Evolutionary conservation across 1,140 invertebrate species (phyloP), one percentile per base, ranked within the genome.

Genomic region (Lasaia peninsularis): DNA sequence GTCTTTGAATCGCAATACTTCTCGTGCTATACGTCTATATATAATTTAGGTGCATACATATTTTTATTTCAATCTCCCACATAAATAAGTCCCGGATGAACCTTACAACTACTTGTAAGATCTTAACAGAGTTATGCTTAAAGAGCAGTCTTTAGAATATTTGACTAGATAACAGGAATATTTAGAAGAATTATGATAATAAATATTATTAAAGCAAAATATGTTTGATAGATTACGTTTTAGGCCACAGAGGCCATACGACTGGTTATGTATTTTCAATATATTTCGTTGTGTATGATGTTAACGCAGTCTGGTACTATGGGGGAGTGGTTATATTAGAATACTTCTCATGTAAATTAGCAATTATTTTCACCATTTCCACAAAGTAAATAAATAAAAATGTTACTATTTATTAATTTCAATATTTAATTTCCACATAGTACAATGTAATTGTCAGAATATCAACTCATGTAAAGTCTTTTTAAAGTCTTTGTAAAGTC

Each of bases 161-260:
- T 16, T 40, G 37, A 40, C 37, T 40, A 40, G 37, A 40, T 40
- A 40, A 40, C 37, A 18, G 16, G 14, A 35, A 12, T 35, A n/a
- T 35, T 35, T 35, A 35, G 12, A 6, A 35, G 11, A 35, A 6
- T 35, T 12, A 12, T 6, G 6, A n/a, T 35, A 35, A 35, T 28
- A 28, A 35, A 35, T 35, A 12, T 33, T 33, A 8, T n/a, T n/a
- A 35, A 5, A 6, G 11, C n/a, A n/a, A 12, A 33, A 35, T 35
- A 14, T 14, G 3, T 35, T 35, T 35, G 8, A 5, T 33, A 35
- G 10, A 35, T 3, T 3, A 4, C 11, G 12, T 6, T 35, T 35
- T 35, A 12, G 12, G 34, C 11, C 34, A n/a, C 12, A 12, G n/a
- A 35, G 34, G 34, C 1, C 11, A n/a, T 6, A n/a, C 11, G 1